These are phyloP conservation scores for Bombylius major DNA, from an alignment of 2,888 invertebrate species.

Conservation along the genomic window DNA sequence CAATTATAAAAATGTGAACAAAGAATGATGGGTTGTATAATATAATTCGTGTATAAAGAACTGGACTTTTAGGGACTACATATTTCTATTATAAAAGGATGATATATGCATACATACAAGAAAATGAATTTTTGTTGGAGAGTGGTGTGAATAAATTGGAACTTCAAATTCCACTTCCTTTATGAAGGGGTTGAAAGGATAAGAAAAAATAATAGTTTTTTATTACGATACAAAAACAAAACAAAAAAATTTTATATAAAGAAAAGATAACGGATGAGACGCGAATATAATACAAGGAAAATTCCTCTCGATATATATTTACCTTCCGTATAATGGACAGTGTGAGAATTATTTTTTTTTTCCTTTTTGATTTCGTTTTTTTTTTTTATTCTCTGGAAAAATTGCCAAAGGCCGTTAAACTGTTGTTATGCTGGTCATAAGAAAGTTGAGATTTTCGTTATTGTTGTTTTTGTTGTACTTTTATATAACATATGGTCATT, in stretches of 20 bases:
- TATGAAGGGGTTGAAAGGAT: not conserved
- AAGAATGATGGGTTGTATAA: not conserved
- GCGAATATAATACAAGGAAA: conserved; percentile 1
- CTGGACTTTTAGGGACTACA: not conserved
- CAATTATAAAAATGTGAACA: conserved; percentile 15
- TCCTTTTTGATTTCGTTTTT: not conserved
- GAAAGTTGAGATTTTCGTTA: not conserved
- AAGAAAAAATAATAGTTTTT: not conserved
- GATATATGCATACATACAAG: not conserved
- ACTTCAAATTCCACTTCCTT: not conserved
- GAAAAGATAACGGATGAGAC: not conserved
- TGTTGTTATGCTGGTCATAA: not conserved
- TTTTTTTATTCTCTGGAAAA: not conserved
- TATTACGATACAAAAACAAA: too few relatives aligned
- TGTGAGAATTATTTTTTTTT: conserved; percentile 8
- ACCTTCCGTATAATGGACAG: conserved; percentile 7
- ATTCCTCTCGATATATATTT: conserved; percentile 12
- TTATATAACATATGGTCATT: not conserved
- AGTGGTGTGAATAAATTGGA: conserved; percentile 5
- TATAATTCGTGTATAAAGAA: not conserved
- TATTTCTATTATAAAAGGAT: not conserved
- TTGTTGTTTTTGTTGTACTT: not conserved
- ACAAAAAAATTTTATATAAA: not conserved
- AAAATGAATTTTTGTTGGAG: not conserved
- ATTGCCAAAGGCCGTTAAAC: too few relatives aligned